Percentiles rank a stretch among this genome's conserved stretches.
Conservation (phyloP, 2,888 invertebrate genomes). For the Morpho deidamia region DNA sequence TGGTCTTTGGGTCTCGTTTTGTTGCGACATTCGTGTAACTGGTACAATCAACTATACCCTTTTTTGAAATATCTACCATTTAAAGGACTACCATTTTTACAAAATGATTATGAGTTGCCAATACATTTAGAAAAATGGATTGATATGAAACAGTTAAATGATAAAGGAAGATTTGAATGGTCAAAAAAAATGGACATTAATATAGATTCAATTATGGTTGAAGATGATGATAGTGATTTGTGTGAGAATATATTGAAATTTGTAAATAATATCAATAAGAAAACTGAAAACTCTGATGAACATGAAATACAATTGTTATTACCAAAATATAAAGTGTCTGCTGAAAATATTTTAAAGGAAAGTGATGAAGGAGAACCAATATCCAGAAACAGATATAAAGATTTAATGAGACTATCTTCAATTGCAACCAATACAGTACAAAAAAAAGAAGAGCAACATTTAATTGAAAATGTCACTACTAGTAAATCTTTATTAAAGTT, state of each 20-base stretch:
- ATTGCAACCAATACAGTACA: slow-evolving; percentile 9
- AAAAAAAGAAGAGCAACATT: slow-evolving; percentile 32
- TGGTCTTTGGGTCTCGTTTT: slow-evolving; percentile 72
- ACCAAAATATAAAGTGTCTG: slow-evolving; percentile 14
- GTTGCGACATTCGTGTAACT: slow-evolving; percentile 62
- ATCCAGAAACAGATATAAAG: slow-evolving; percentile 42
- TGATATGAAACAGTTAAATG: slow-evolving; percentile 62
- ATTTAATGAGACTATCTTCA: slow-evolving; percentile 25
- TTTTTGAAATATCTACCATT: slow-evolving; percentile 52
- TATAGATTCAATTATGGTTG: slow-evolving; percentile 34
- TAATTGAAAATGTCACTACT: slow-evolving; percentile 43
- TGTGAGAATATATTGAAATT: slow-evolving; percentile 54
- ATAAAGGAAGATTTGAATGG: slow-evolving; percentile 58
- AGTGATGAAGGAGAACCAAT: slow-evolving; percentile 43
- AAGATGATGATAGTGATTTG: slow-evolving; percentile 40
- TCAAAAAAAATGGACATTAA: slow-evolving; percentile 39
- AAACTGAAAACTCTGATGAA: slow-evolving; percentile 20
- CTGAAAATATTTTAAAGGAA: slow-evolving; percentile 17
- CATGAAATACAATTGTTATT: slow-evolving; percentile 10
- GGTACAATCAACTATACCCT: slow-evolving; percentile 67
- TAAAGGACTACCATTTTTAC: slow-evolving; percentile 70
- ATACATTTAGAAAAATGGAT: slow-evolving; percentile 66
- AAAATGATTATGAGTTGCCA: slow-evolving; percentile 61
- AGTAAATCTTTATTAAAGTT: slow-evolving; percentile 44
- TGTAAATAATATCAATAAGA: slow-evolving; percentile 48